Percentiles rank a stretch among this genome's conserved stretches.
Evolutionary conservation across 2,888 invertebrate species (phyloP).

Genomic region (Nasonovia ribisnigri): DNA sequence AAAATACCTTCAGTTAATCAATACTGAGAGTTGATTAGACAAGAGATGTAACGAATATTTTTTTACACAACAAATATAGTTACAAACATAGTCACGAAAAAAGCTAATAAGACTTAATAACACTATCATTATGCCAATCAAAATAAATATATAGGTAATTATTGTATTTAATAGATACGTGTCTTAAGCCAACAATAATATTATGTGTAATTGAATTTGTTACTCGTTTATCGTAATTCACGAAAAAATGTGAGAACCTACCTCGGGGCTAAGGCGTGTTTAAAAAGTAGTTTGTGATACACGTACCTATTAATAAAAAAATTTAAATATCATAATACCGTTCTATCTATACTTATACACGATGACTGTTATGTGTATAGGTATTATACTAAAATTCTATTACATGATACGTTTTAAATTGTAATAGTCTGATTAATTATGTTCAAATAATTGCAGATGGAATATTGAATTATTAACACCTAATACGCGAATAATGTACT

Average conservation of each 20-base stretch:
- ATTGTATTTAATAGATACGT: neutral
- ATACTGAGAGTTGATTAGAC: neutral
- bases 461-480: neutral
- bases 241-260: neutral
- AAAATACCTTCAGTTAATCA: neutral
- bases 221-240: neutral
- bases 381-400: neutral
- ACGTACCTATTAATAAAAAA: neutral
- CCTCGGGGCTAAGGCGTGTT: neutral
- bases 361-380: neutral
- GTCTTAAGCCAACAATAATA: neutral
- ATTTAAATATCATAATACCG: neutral
- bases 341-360: neutral
- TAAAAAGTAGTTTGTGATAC: neutral
- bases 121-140: neutral
- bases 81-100: too few species aligned
- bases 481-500: neutral
- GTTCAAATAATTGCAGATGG: neutral
- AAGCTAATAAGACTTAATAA: neutral
- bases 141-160: neutral
- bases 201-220: neutral
- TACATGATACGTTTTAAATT: neutral
- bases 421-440: neutral
- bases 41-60: neutral
- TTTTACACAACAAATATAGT: neutral